Base-by-base conservation (phyloP, 1,140 invertebrate genomes). In the Cydia fagiglandana region DNA sequence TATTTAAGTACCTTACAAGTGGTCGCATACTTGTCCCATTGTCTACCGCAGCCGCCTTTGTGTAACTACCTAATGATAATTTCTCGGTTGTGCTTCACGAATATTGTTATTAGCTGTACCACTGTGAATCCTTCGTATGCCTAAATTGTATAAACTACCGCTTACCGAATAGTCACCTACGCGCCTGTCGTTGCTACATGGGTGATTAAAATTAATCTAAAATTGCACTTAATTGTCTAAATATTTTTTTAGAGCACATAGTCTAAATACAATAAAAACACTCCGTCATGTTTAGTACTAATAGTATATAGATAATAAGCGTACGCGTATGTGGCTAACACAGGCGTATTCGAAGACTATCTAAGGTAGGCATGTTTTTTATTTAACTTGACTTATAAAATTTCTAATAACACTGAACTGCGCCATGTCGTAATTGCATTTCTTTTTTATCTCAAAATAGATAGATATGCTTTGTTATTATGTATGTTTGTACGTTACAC, bases 391-490 rank as follows among this genome's bases (percentile, higher is more conserved):
- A 24, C 56, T 24, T 20, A 4, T 24, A 24, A 1, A 61, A 61
- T 20, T 61, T 61, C 9, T 7, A 61, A 61, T 61, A 61, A 61
- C n/a, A 24, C 53, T 9, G 17, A 61, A 17, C 0, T n/a, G n/a
- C 56, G 20, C 56, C 56, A 24, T 61, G 20, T 20, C 56, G 56
- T 61, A 24, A 85, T 75, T 86, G 85, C 84, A 88, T 89, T 89
- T 89, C 80, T 88, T 88, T 87, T 85, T 87, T 85, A 79, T 84
- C 78, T 81, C 75, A 78, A 84, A 77, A 83, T 86, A 87, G 83
- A 88, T 90, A 80, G 83, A 88, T 90, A 80, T 91, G 88, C 88
- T 91, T 91, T 91, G 89, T 92, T 91, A 89, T 83, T 78, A 70
- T 41, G 34, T 70, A 70, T 38, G 64, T 70, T 70, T 70, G 66